Evolutionary conservation across 1,140 invertebrate species (phyloP).

Genomic region (Tribolium castaneum): DNA sequence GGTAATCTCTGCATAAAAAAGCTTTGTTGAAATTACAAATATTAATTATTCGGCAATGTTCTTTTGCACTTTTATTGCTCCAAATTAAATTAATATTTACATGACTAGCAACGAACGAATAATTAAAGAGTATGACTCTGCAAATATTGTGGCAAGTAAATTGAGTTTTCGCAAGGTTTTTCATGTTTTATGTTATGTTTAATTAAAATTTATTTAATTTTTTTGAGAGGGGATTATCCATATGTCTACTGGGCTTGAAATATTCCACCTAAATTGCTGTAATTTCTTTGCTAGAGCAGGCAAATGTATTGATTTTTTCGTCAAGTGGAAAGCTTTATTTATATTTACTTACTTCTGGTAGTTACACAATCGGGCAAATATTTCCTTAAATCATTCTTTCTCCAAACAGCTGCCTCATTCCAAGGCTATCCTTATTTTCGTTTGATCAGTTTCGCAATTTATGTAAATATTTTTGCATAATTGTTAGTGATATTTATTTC

Average conservation of each 20-base stretch:
- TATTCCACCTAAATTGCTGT: conserved; percentile 13
- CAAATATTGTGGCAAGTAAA: not conserved
- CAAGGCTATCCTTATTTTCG: not conserved
- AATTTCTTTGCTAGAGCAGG: conserved; percentile 12
- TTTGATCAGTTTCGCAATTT: no score
- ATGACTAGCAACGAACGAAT: no score
- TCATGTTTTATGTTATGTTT: not conserved
- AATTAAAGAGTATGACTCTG: not conserved
- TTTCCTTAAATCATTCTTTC: not conserved
- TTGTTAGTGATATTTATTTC: no score
- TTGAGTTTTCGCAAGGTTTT: not conserved
- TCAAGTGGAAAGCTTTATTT: conserved; percentile 22
- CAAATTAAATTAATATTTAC: no score
- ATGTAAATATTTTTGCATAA: no score
- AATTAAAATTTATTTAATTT: conserved; percentile 13
- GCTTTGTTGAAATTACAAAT: no score
- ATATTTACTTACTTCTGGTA: conserved; percentile 7
- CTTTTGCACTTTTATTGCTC: no score
- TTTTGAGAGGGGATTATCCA: not conserved
- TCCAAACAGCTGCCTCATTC: not conserved
- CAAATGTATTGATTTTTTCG: conserved; percentile 23
- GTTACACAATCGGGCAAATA: conserved; percentile 2
- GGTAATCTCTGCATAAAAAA: not conserved
- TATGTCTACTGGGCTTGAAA: conserved; percentile 12
- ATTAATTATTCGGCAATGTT: no score